Evolutionary conservation across 2,888 invertebrate genomes (phyloP).

Genomic region (Drosophila kanekoi): DNA sequence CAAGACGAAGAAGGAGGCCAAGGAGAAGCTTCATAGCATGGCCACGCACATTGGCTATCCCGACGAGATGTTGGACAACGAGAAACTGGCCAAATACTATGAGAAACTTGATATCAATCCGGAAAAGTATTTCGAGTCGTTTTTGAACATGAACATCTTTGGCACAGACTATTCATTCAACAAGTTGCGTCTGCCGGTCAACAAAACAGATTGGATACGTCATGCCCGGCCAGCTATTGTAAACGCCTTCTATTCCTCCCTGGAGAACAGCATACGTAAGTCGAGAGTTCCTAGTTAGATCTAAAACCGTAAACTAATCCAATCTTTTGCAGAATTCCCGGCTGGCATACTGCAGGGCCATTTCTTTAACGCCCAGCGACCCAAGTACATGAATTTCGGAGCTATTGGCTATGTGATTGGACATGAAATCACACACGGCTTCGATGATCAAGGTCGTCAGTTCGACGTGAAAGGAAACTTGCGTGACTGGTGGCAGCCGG

Average conservation of each 20-base stretch:
- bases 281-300: conserved; percentile 57
- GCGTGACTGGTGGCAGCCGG: conserved; percentile 96
- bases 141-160: conserved; percentile 91
- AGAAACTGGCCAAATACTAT: conserved; percentile 93
- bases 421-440: conserved; percentile 96
- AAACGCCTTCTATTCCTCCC: conserved; percentile 94
- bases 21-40: conserved; percentile 93
- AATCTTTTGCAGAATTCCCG: conserved; percentile 90
- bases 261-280: conserved; percentile 95
- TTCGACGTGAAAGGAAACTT: conserved; percentile 96
- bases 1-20: conserved; percentile 90
- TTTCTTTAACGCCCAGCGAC: conserved; percentile 95
- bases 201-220: conserved; percentile 94
- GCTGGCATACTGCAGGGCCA: conserved; percentile 97
- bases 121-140: conserved; percentile 90
- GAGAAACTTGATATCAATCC: conserved; percentile 90
- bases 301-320: background rate
- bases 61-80: conserved; percentile 93
- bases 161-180: conserved; percentile 92
- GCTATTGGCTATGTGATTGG: conserved; percentile 96
- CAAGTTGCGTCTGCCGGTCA: conserved; percentile 91
- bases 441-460: conserved; percentile 95
- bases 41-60: conserved; percentile 96
- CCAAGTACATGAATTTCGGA: conserved; percentile 96
- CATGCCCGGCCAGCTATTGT: conserved; percentile 94